Evolutionary conservation across 2,797 vertebrate genomes (phyloP), one percentile per base, ranked within the genome.

Genomic region (Syndactyla subalaris): DNA sequence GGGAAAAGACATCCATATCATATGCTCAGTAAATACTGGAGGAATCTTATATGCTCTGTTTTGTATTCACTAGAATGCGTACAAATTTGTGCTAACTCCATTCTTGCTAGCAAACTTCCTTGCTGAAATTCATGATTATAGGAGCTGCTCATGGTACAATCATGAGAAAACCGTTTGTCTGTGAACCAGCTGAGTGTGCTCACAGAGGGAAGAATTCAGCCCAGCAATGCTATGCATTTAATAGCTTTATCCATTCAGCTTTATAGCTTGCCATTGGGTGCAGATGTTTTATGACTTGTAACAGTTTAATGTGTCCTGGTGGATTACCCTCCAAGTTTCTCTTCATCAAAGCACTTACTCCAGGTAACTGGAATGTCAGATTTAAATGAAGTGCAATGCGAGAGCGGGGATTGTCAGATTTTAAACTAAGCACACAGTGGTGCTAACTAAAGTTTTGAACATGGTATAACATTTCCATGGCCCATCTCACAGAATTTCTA

Each of bases 201-300:
- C 81, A 91, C 74, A 32, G 55, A 65, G 52, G 79, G 86, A 86
- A 92, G 71, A 88, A 91, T 93, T 96, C 92, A 96, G 78, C 43
- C 66, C 77, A 71, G 91, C 94, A 94, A 76, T 86, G 85, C 66
- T 88, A 91, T 90, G 83, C 49, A 82, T 84, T 94, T 96, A 96
- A 96, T 93, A 95, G 95, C 82, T 97, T 95, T 96, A 95, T 98
- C 93, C 94, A 95, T 91, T 96, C 91, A 93, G 58, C 91, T 97
- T 97, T 97, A 97, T 96, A 90, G 88, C 89, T 97, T 91, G 94
- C 95, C 90, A 88, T 95, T 94, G 95, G 96, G 92, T 92, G 95
- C 52, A 88, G 80, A 94, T 91, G 77, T 96, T 98, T 97, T 97
- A 97, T 94, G 93, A 94, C 95, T 97, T 97, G 85, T 91, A 97